phyloP scores from a whole-genome alignment of 2,797 vertebrate genomes.

The Poecilia velifera region DNA sequence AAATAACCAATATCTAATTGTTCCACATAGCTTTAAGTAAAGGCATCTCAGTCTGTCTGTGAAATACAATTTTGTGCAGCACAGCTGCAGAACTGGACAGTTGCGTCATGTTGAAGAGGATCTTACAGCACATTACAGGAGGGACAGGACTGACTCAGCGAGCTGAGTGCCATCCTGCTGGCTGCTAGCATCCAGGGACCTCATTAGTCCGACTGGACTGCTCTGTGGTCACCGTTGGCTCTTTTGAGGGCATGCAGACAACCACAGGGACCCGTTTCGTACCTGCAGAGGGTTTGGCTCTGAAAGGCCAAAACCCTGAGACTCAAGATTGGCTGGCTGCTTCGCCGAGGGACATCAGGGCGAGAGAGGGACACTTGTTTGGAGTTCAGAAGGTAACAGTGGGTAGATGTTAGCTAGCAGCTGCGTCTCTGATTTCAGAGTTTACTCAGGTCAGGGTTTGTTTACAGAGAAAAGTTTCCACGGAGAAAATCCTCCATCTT shows the following conservation, averaged over 20 bases:
- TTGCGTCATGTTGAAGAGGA: constrained; percentile 59
- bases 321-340: constrained; percentile 34
- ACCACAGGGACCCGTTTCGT: constrained; percentile 40
- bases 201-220: constrained; percentile 70
- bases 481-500: constrained; percentile 16
- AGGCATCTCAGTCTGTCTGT: not conserved
- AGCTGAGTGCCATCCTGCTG: constrained; percentile 32
- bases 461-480: constrained; percentile 43
- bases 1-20: not conserved
- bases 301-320: constrained; percentile 58
- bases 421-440: constrained; percentile 19
- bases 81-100: constrained; percentile 29
- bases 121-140: constrained; percentile 54
- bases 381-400: constrained; percentile 47
- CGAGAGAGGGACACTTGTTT: constrained; percentile 35
- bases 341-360: constrained; percentile 50
- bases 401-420: constrained; percentile 33
- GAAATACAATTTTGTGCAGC: not conserved
- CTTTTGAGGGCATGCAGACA: constrained; percentile 49
- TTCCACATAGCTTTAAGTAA: not conserved
- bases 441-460: constrained; percentile 37
- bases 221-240: constrained; percentile 45
- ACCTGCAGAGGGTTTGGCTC: constrained; percentile 28
- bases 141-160: constrained; percentile 36
- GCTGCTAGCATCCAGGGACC: constrained; percentile 62